Evolutionary conservation across 2,888 invertebrate genomes (phyloP), one percentile per base, ranked within the genome.

Genomic region (Yponomeuta plumbellus): DNA sequence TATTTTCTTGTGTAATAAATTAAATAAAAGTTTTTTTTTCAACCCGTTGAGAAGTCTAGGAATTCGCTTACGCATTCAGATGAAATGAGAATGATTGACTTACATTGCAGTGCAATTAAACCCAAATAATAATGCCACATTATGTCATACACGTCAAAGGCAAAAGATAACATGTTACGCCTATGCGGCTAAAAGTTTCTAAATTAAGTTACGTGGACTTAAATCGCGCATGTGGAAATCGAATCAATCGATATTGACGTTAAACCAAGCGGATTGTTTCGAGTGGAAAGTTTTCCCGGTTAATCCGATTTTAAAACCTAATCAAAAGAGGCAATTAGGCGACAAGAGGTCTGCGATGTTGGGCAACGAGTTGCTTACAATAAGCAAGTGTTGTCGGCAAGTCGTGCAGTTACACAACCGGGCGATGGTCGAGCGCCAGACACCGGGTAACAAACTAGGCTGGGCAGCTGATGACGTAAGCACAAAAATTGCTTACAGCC

Each of bases 401-500:
- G 86, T 84, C 78, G 81, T 75, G 76, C 73, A 71, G 80, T 91
- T 90, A 87, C 88, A 87, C 89, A 91, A 90, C 85, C 39, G 21
- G 75, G 78, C 79, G 86, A 86, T 88, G 86, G 89, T 80, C 86
- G 89, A 86, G 85, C 87, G 85, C 44, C 56, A 65, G 65, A 65
- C 56, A 34, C 20, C 89, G 89, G 88, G 90, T 89, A 88, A 88
- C 86, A 87, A 86, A 44, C 44, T 34, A 63, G 89, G 90, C 90
- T 89, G 87, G 90, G 89, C 83, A 57, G 79, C 74, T 80, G 87
- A 78, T 91, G 90, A 91, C 85, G 90, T 91, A 91, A 91, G 90
- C 86, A 85, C 84, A 87, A 90, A 90, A 91, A 91, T 88, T 90
- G 88, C 88, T 86, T 86, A 88, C 86, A 87, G 88, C 88, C 88